A percentile compares a stretch with the other conserved stretches of the same genome.
phyloP scores from a whole-genome alignment of 2,888 invertebrate genomes.

The Platerodrilus igneus region DNA sequence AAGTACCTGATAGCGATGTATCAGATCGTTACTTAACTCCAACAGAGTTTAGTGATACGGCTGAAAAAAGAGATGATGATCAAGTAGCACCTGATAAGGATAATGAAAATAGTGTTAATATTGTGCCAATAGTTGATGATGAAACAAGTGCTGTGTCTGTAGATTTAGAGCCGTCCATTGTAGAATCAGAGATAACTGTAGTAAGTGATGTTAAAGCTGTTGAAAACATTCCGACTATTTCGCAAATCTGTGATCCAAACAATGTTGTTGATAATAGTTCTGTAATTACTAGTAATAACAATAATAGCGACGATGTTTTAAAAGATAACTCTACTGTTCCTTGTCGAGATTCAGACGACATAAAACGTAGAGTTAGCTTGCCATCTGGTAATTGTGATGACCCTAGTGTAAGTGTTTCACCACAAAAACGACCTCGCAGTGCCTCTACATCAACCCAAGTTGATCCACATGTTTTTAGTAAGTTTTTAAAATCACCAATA shows the following conservation, averaged over 20 bases:
- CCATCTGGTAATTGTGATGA: conserved; percentile 48
- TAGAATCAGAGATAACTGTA: conserved; percentile 42
- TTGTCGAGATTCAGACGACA: conserved; percentile 33
- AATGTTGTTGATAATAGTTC: conserved; percentile 39
- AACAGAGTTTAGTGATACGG: conserved; percentile 54
- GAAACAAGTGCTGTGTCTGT: conserved; percentile 49
- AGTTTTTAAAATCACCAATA: conserved; percentile 34
- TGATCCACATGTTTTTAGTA: conserved; percentile 81
- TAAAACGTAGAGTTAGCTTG: conserved; percentile 56
- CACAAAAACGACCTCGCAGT: conserved; percentile 69
- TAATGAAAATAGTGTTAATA: conserved; percentile 15
- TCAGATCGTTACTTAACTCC: conserved; percentile 67
- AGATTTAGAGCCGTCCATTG: conserved; percentile 51
- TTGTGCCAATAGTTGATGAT: conserved; percentile 38
- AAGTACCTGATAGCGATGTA: conserved; percentile 62
- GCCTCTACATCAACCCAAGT: conserved; percentile 79
- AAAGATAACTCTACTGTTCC: conserved; percentile 10
- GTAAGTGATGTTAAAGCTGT: conserved; percentile 45
- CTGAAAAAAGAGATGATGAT: conserved; percentile 38
- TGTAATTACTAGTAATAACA: conserved; percentile 28
- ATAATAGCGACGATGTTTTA: conserved; percentile 14
- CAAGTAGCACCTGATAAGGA: conserved; percentile 13
- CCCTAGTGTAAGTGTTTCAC: conserved; percentile 52
- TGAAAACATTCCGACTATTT: conserved; percentile 64
- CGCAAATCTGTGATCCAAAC: conserved; percentile 70